phyloP scores from a whole-genome alignment of 1,140 invertebrate species.

The Achroia grisella region DNA sequence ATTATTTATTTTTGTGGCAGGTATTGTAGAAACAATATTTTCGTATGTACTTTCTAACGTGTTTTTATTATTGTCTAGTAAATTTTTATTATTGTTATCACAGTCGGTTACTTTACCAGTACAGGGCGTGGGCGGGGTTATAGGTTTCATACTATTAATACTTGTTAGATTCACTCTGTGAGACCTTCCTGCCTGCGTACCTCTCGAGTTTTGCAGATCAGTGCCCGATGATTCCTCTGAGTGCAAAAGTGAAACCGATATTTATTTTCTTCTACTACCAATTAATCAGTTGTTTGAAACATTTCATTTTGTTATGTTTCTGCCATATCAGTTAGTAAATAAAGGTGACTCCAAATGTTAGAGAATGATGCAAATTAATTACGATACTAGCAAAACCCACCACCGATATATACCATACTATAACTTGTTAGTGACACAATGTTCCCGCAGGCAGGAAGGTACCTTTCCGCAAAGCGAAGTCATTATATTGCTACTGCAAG shows the following conservation, averaged over 20 bases:
- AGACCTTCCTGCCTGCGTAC: slow-evolving; percentile 71
- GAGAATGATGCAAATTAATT: slow-evolving; percentile 33
- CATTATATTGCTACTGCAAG: slow-evolving; percentile 45
- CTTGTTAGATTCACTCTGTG: slow-evolving; percentile 49
- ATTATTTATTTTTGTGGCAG: slow-evolving; percentile 1
- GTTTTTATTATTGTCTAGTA: slow-evolving; percentile 10
- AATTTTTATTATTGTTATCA: slow-evolving; percentile 14
- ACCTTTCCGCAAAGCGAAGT: slow-evolving; percentile 69
- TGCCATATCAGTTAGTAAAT: slow-evolving; percentile 24
- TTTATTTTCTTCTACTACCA: slow-evolving; percentile 8
- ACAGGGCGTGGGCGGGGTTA: slow-evolving; percentile 47
- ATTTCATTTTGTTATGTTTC: neutral
- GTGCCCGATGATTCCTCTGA: slow-evolving; percentile 67
- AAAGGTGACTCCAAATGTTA: slow-evolving; percentile 25
- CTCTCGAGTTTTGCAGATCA: slow-evolving; percentile 65
- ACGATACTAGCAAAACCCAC: slow-evolving; percentile 39
- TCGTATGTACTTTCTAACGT: slow-evolving; percentile 40
- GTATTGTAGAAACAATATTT: slow-evolving; percentile 35
- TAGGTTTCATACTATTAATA: slow-evolving; percentile 48
- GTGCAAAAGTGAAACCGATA: slow-evolving; percentile 67
- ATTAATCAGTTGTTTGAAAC: neutral
- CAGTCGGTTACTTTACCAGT: slow-evolving; percentile 16
- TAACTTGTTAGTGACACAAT: slow-evolving; percentile 58
- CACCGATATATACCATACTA: slow-evolving; percentile 43
- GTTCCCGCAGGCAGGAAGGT: slow-evolving; percentile 74